These are phyloP conservation scores for Onychomys arenicola DNA, from an alignment of 2,797 vertebrate genomes.

Conservation along the genomic window DNA sequence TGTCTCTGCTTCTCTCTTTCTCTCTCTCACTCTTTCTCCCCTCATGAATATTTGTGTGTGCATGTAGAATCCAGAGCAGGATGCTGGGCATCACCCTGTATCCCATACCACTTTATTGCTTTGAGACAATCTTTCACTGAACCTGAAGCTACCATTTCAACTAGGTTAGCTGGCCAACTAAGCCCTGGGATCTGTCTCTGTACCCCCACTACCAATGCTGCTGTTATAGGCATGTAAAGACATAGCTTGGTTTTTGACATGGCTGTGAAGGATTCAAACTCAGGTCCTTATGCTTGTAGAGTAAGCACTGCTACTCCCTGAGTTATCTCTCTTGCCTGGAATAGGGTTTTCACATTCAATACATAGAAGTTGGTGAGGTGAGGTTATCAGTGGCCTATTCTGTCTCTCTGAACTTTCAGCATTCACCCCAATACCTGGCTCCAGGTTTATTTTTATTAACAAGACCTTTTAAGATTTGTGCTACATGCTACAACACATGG, in stretches of 20 bases:
- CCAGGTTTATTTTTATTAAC: too few species aligned
- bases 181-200: not conserved
- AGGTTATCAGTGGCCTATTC: too few species aligned
- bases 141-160: not conserved
- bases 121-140: not conserved
- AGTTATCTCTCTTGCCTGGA: not conserved
- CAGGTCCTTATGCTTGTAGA: not conserved
- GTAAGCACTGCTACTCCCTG: not conserved
- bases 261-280: not conserved
- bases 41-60: not conserved
- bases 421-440: too few species aligned
- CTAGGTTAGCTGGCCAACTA: not conserved
- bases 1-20: not conserved
- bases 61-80: not conserved
- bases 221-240: not conserved
- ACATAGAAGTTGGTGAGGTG: too few species aligned
- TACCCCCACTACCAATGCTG: not conserved
- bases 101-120: not conserved
- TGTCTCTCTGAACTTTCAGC: too few species aligned
- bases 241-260: not conserved
- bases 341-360: not conserved
- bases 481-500: too few species aligned
- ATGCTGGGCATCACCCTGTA: not conserved
- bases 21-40: not conserved
- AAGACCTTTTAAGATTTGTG: too few species aligned